Evolutionary conservation across 2,888 invertebrate species (phyloP).

Genomic region (Brenthis hecate): DNA sequence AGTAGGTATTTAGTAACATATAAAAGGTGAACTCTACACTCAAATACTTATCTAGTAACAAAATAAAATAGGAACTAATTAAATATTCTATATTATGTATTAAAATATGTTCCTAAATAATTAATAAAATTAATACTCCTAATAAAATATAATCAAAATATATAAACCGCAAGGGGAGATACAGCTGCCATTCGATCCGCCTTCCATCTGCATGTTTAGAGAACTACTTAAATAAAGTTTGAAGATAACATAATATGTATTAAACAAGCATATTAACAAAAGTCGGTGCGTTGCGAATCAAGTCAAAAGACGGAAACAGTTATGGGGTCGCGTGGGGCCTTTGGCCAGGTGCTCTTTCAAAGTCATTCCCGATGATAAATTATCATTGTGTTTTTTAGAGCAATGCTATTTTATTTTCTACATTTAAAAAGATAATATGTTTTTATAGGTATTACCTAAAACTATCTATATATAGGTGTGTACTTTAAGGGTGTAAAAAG

Average conservation of each 20-base stretch:
- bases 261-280: constrained; percentile 77
- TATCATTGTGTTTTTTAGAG: constrained; percentile 71
- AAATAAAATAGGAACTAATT: too few species aligned
- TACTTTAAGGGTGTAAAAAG: too few species aligned
- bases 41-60: too few species aligned
- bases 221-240: constrained; percentile 77
- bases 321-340: constrained; percentile 66
- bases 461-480: constrained; percentile 16
- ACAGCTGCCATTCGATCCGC: constrained; percentile 63
- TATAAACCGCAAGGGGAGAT: constrained; percentile 56
- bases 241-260: constrained; percentile 81
- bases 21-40: too few species aligned
- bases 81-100: too few species aligned
- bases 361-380: constrained; percentile 75
- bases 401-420: constrained; percentile 38
- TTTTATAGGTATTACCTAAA: not conserved
- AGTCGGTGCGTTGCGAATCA: constrained; percentile 74
- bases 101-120: not conserved
- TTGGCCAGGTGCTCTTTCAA: constrained; percentile 65
- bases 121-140: not conserved
- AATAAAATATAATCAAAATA: constrained; percentile 48
- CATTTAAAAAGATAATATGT: constrained; percentile 56
- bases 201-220: constrained; percentile 72
- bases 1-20: too few species aligned
- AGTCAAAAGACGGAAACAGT: constrained; percentile 42